These are phyloP conservation scores for Vidua macroura DNA, from an alignment of 2,113 vertebrate species.

Conservation along the genomic window DNA sequence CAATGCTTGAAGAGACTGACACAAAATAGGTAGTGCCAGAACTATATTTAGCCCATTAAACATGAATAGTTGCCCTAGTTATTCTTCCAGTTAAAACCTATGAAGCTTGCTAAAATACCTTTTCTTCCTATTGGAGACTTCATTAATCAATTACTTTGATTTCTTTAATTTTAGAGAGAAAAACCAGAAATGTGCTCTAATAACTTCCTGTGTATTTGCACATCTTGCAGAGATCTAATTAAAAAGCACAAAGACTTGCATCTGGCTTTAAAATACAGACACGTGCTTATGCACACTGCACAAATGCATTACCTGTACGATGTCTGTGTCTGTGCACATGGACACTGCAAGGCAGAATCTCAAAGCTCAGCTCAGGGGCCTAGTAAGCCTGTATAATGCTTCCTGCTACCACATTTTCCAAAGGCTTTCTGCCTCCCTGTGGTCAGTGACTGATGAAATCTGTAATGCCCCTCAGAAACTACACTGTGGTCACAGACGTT, in stretches of 20 bases:
- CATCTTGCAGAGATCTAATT: background rate
- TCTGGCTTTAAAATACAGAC: background rate
- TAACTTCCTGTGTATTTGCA: background rate
- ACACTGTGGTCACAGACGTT: background rate
- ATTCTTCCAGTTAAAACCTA: slow-evolving; percentile 25
- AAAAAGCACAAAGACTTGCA: background rate
- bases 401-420: background rate
- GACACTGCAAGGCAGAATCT: background rate
- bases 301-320: background rate
- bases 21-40: slow-evolving; percentile 44
- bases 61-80: background rate
- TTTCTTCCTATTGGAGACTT: background rate
- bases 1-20: slow-evolving; percentile 27
- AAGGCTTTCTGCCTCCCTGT: background rate
- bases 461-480: background rate
- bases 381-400: background rate
- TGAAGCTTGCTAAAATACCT: slow-evolving; percentile 37
- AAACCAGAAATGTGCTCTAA: background rate
- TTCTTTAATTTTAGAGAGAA: background rate
- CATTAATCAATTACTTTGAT: background rate
- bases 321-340: rapidly evolving
- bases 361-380: background rate
- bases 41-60: slow-evolving; percentile 45
- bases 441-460: background rate
- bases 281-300: background rate